Base-by-base conservation (phyloP, 2,888 invertebrate species). In the Caenorhabditis japonica region DNA sequence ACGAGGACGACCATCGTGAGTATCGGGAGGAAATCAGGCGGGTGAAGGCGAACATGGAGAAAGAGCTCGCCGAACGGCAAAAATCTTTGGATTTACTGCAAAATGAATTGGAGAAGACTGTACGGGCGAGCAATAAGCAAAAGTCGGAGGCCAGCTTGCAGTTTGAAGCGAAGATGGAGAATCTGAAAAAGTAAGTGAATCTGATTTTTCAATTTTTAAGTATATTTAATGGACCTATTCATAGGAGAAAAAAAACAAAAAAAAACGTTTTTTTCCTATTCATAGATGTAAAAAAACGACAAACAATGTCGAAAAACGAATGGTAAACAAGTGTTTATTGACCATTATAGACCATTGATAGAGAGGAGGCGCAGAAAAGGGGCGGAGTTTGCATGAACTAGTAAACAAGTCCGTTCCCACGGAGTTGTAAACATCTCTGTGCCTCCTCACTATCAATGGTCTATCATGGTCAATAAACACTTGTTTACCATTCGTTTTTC, bases 161-260 rank as follows among this genome's bases (percentile, higher is more conserved):
- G 10, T 47, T 47, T n/a, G 41, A 49, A 8, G 19, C 55, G 7
- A 33, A 51, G 23, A 30, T 61, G 12, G 15, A 23, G 1, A 34
- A 34, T 4, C 39, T 61, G 34, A 19, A 51, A n/a, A 43, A 43
- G 47, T 47, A 38, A 4, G 46, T 27, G 21, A 17, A 12, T 10
- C 21, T 8, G 2, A 4, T 21, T 30, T 17, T 8, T 23, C 8
- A 17, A 34, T 15, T 19, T 4, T 17, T 21, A 19, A 19, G 1
- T 4, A n/a, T n/a, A n/a, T n/a, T n/a, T n/a, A n/a, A n/a, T n/a
- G n/a, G n/a, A n/a, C n/a, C n/a, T n/a, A n/a, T n/a, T n/a, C n/a
- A n/a, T n/a, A n/a, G n/a, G 59, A 59, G 33, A 43, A 60, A 8
- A 39, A 49, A 3, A 27, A 51, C 17, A 30, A 19, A 21, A 5